Evolutionary conservation across 2,797 vertebrate species (phyloP).

Genomic region (Ammospiza maritima): DNA sequence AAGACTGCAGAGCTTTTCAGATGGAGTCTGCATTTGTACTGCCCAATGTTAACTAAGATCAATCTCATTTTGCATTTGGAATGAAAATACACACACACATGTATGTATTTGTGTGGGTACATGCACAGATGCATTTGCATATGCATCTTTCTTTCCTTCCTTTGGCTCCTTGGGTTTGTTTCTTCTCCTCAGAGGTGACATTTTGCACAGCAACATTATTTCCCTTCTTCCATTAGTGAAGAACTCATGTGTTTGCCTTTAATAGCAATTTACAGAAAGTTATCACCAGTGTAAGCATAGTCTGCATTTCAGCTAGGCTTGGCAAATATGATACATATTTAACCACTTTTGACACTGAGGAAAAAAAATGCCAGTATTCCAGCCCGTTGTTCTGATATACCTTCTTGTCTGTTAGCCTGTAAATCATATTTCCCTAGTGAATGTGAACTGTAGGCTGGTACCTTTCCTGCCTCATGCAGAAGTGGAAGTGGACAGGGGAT

Average conservation of each 20-base stretch:
- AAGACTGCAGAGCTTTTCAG: background rate
- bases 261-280: background rate
- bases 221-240: background rate
- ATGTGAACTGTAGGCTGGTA: background rate
- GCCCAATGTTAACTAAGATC: background rate
- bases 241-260: fast-evolving
- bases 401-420: background rate
- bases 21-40: background rate
- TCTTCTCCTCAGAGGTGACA: background rate
- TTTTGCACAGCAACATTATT: background rate
- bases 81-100: background rate
- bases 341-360: background rate
- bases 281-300: background rate
- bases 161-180: background rate
- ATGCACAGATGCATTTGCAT: background rate
- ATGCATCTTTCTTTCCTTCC: background rate
- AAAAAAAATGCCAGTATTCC: background rate
- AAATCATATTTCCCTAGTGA: background rate
- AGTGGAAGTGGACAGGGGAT: background rate
- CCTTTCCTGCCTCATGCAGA: background rate
- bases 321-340: background rate
- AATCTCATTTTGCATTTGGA: background rate
- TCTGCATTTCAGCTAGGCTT: background rate
- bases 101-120: background rate
- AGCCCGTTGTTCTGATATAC: background rate